Base-by-base conservation (phyloP, 2,797 vertebrate genomes). In the Lerista edwardsae region DNA sequence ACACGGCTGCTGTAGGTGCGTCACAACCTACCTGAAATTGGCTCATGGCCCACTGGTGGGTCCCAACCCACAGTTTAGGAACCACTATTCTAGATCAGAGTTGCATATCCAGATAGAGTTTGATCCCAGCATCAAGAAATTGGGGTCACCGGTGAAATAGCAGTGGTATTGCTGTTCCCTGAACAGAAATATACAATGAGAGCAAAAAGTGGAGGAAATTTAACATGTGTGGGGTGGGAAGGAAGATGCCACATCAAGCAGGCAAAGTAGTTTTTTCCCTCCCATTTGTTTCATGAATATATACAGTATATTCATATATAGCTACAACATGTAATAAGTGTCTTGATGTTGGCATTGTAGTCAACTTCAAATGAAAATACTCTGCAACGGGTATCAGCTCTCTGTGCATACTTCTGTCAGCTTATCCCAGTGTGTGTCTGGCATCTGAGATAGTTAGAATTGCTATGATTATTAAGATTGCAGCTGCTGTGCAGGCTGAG, bases 401-500 rank as follows among this genome's bases (percentile, higher is more conserved):
- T 86, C 77, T 73, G 2, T 29, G 73, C 47, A 82, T 17, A 29
- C 61, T 75, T 87, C 0, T 57, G 68, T 79, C 74, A 68, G 7
- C 36, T 36, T 84, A 21, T 25, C 85, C 47, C 68, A 75, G 31
- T 51, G 19, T 69, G 55, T 31, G 65, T 78, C 57, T 85, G 51
- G 44, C 47, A 27, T 39, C 65, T 57, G 36, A 55, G 36, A 80
- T 55, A 36, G 62, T 85, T 78, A 83, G 87, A 89, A 89, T 39
- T 83, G 61, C n/a, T 74, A 29, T 75, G 76, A 73, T 86, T 88
- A 85, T 83, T 90, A 80, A 82, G 41, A 73, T 0, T 14, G 41
- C 69, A 86, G 85, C 86, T 88, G 44, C 3, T 83, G 44, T 90
- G 86, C 79, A 80, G 25, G 21, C 59, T 61, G 59, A 25, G 59